Evolutionary conservation across 2,888 invertebrate species (phyloP).

Genomic region (Eupithecia subumbrata): DNA sequence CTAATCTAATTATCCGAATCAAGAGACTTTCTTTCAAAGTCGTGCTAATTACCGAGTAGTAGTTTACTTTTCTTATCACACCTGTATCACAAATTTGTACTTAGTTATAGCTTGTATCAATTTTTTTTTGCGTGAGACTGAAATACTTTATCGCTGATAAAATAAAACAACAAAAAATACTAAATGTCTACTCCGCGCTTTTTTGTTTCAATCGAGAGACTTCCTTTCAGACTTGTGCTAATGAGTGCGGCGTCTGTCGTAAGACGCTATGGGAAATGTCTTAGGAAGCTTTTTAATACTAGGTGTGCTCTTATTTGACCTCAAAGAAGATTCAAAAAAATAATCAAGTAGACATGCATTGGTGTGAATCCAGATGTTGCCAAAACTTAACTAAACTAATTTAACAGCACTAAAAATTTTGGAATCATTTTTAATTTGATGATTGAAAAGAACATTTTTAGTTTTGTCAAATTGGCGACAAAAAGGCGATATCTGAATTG

Average conservation of each 20-base stretch:
- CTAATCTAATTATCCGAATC: not conserved
- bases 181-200: not conserved
- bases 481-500: no score
- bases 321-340: not conserved
- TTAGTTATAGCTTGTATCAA: no score
- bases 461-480: no score
- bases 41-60: not conserved
- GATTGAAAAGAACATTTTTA: no score
- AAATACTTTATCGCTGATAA: not conserved
- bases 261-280: not conserved
- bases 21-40: not conserved
- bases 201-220: not conserved
- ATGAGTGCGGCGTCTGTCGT: constrained; percentile 5
- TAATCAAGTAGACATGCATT: not conserved
- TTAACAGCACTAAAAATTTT: no score
- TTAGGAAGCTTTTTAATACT: not conserved
- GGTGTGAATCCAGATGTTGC: not conserved
- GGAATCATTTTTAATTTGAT: no score
- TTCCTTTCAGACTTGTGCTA: constrained; percentile 1
- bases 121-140: not conserved
- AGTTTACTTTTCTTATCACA: no score
- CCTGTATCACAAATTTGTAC: no score
- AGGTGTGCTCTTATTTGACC: not conserved
- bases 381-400: no score
- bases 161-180: not conserved